Evolutionary conservation across 2,113 vertebrate genomes (phyloP).

Genomic region (Synchiropus splendidus): DNA sequence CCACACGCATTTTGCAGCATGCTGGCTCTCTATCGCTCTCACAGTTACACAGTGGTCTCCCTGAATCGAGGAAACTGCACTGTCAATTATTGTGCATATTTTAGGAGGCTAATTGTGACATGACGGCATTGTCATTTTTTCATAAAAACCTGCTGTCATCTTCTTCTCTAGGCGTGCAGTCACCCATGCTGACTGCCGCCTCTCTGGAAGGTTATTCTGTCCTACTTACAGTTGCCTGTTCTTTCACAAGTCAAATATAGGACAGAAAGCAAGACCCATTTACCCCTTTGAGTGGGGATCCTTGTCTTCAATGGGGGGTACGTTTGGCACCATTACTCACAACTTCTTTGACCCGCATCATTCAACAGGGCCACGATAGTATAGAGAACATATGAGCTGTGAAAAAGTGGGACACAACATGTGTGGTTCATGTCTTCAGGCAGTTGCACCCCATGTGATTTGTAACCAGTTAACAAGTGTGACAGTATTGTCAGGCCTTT

Average conservation of each 20-base stretch:
- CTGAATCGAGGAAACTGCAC: slow-evolving; percentile 10
- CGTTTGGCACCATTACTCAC: background rate
- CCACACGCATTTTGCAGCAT: background rate
- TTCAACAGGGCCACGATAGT: slow-evolving; percentile 13
- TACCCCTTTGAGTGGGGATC: slow-evolving; percentile 37
- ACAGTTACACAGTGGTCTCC: slow-evolving; percentile 4
- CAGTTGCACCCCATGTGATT: background rate
- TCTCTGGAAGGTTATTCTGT: slow-evolving; percentile 58
- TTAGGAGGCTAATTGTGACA: slow-evolving; percentile 21
- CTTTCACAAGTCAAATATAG: slow-evolving; percentile 59
- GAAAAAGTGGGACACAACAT: slow-evolving; percentile 28
- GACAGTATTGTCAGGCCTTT: too few species aligned
- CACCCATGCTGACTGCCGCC: slow-evolving; percentile 41
- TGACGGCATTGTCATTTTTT: slow-evolving; percentile 21
- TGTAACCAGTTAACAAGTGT: too few species aligned
- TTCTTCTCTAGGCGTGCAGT: slow-evolving; percentile 38
- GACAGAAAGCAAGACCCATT: slow-evolving; percentile 52
- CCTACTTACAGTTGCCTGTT: slow-evolving; percentile 52
- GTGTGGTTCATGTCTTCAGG: slow-evolving; percentile 12
- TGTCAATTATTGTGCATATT: slow-evolving; percentile 13
- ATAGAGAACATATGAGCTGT: slow-evolving; percentile 11
- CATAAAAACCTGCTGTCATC: slow-evolving; percentile 19
- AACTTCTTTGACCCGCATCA: slow-evolving; percentile 15
- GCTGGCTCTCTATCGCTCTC: slow-evolving; percentile 3
- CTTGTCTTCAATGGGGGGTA: slow-evolving; percentile 11